Evolutionary conservation across 2,797 vertebrate genomes (phyloP), one percentile per base, ranked within the genome.

Genomic region (Eutrigla gurnardus): DNA sequence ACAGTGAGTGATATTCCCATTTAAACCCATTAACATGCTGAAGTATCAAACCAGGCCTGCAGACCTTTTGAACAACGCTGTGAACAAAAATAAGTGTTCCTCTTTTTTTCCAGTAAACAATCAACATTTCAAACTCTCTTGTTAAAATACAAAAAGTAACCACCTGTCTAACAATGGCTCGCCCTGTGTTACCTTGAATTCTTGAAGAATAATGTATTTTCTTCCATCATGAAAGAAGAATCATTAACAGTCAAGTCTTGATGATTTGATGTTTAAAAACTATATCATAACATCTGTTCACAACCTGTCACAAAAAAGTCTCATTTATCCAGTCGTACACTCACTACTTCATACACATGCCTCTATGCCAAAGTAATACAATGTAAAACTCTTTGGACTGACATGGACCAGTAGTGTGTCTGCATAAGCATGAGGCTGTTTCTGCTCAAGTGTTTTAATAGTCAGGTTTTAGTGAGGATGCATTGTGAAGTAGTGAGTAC

Each of bases 11-110:
- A 77, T 78, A 78, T 61, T 79, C 75, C 71, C 45, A 61, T 70
- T 40, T 75, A 42, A 79, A 82, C 47, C 43, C 73, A 73, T 85
- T 67, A 73, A 57, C 53, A 55, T 15, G 64, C 36, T 66, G 61
- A 69, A 57, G 39, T 53, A 36, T 65, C 35, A 69, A 77, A 71
- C 9, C 18, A 49, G 55, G 15, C 11, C 5, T 59, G 15, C 0
- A 35, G 58, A 42, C 52, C 47, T 14, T 36, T 62, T 69, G 66
- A 53, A 68, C 33, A 70, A 53, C 45, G 33, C 8, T 3, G 3
- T 49, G 15, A 61, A 52, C 18, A 25, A 47, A 47, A 35, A 43
- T 4, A 9, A 0, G 3, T 2, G 12, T 10, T 17, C 53, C 54
- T 53, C 40, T 25, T 35, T 35, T 52, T 42, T 63, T 6, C 10